Conservation (phyloP, 2,113 vertebrate species). For the Scopus umbretta region DNA sequence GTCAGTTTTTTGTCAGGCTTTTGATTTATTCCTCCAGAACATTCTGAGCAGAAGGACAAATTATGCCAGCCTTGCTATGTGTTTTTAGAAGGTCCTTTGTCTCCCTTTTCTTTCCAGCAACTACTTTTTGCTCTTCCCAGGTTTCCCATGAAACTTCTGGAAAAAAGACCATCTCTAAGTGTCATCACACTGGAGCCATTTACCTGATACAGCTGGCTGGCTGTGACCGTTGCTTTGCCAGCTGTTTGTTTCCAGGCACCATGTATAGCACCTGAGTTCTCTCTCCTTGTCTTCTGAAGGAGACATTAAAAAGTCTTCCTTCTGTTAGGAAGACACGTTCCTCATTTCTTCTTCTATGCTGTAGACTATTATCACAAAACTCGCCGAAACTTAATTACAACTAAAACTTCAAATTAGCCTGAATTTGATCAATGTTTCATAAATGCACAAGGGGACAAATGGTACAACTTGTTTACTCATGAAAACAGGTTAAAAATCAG, state of each 20-base stretch:
- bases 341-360: neutral
- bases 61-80: neutral
- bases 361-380: neutral
- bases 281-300: neutral
- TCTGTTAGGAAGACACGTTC: neutral
- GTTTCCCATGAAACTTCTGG: neutral
- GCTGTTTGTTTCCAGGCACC: neutral
- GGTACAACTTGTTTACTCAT: neutral
- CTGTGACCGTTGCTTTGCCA: neutral
- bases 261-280: neutral
- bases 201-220: neutral
- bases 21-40: neutral
- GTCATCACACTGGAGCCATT: neutral
- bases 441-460: neutral
- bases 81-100: neutral
- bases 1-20: neutral
- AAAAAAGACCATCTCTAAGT: neutral
- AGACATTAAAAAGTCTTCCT: neutral
- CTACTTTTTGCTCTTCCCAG: neutral
- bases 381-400: neutral
- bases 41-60: neutral
- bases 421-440: neutral
- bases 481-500: neutral
- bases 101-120: neutral
- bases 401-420: neutral